Percentiles rank a stretch among this genome's conserved stretches.
These are phyloP conservation scores for Nemotelus nigrinus DNA, from an alignment of 2,888 invertebrate species.

Conservation along the genomic window DNA sequence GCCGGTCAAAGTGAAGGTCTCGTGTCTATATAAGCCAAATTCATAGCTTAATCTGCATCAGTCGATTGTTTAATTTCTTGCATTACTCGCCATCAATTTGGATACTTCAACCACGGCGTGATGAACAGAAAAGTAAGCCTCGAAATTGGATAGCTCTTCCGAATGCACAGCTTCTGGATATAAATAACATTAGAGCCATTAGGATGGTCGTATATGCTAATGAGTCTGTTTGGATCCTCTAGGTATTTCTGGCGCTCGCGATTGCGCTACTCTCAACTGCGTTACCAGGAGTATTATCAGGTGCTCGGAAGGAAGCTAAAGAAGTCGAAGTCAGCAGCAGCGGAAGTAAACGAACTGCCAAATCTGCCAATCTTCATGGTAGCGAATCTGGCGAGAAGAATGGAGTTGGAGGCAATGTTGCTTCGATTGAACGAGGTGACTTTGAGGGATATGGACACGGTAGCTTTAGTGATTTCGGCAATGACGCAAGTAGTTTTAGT, in stretches of 20 bases:
- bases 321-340: background rate
- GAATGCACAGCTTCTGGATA: background rate
- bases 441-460: background rate
- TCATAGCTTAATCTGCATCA: constrained; percentile 47
- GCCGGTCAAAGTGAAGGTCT: constrained; percentile 49
- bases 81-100: constrained; percentile 42
- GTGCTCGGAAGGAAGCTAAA: background rate
- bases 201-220: too few relatives aligned
- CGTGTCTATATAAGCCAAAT: constrained; percentile 48
- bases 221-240: background rate
- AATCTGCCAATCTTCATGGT: too few relatives aligned
- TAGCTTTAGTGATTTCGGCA: constrained; percentile 14
- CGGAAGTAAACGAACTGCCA: background rate
- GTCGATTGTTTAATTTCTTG: constrained; percentile 44
- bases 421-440: background rate
- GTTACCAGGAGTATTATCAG: constrained; percentile 28
- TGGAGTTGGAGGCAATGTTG: too few relatives aligned
- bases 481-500: background rate
- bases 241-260: constrained; percentile 23
- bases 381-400: too few relatives aligned
- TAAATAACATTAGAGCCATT: too few relatives aligned
- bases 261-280: constrained; percentile 39
- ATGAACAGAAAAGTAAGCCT: constrained; percentile 47
- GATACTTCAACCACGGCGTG: constrained; percentile 42
- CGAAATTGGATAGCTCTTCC: background rate